Evolutionary conservation across 2,113 vertebrate species (phyloP), one percentile per base, ranked within the genome.

Genomic region (Anseranas semipalmata): DNA sequence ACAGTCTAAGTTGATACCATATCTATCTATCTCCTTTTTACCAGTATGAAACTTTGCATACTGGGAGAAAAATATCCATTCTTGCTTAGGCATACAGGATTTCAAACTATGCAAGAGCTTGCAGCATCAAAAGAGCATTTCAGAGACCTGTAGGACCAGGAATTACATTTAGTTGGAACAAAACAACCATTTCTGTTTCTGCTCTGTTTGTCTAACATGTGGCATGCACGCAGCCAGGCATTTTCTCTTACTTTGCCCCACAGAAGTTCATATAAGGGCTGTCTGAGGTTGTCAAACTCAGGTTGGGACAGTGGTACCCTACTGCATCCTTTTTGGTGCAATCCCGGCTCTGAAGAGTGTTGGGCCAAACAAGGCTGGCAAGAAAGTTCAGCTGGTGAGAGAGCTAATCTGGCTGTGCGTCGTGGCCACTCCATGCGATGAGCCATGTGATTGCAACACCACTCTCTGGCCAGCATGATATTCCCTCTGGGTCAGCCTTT

Each of bases 171-270:
- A 62, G 25, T 28, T 74, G 59, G 41, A 92, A 71, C 10, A 75
- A 56, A 97, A 70, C 27, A 85, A 92, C 37, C 18, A 32, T 70
- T 96, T 53, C 15, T 82, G 25, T 58, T 95, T 88, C 35, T 56
- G 41, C 12, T 80, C 39, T 25, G 5, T 11, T 9, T 62, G 33
- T 66, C 45, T 66, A 66, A 63, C 0, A 1, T 27, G 15, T 25
- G 27, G 24, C 21, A 32, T 45, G 24, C 5, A 13, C 20, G 14
- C 12, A 65, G 33, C 25, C 76, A 88, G 15, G 30, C 4, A 48
- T 65, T 78, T 87, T 58, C 16, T 72, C 21, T 48, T 45, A 33
- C 17, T 87, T 85, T 73, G 20, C 24, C 27, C 41, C 43, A n/a
- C 3, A 73, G 43, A 71, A 77, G 52, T 71, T 71, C 46, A 78